Evolutionary conservation across 1,140 invertebrate species (phyloP).

Genomic region (Tetramorium parvispinum): DNA sequence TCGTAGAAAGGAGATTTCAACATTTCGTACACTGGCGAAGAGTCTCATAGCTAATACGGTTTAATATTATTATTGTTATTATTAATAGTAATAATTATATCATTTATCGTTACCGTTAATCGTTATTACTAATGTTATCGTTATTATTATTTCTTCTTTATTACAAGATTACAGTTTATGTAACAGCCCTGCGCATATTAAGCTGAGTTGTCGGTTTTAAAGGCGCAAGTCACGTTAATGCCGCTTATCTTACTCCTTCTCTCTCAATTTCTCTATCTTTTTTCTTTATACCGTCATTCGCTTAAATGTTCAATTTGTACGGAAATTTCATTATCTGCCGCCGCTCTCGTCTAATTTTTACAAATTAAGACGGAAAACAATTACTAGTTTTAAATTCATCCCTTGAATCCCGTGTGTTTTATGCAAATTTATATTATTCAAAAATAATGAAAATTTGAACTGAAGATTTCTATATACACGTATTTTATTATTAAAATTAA

Average conservation of each 20-base stretch:
- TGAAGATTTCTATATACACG: background rate
- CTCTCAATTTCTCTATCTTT: background rate
- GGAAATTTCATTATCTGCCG: slow-evolving; percentile 20
- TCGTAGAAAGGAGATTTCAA: slow-evolving; percentile 69
- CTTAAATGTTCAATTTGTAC: slow-evolving; percentile 43
- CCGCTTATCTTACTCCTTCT: slow-evolving; percentile 33
- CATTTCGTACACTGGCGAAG: slow-evolving; percentile 69
- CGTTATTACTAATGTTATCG: slow-evolving; percentile 59
- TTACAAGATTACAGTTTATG: slow-evolving; percentile 69
- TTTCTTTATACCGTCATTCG: background rate
- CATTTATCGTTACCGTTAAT: slow-evolving; percentile 59
- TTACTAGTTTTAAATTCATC: background rate
- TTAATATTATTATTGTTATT: slow-evolving; percentile 69
- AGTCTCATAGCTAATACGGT: slow-evolving; percentile 62
- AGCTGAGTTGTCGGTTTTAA: slow-evolving; percentile 66
- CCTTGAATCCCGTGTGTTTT: background rate
- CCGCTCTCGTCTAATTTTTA: slow-evolving; percentile 18
- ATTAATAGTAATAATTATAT: slow-evolving; percentile 60
- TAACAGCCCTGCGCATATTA: slow-evolving; percentile 67
- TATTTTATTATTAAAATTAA: background rate
- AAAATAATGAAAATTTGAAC: background rate
- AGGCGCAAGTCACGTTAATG: slow-evolving; percentile 69
- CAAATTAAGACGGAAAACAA: slow-evolving; percentile 18
- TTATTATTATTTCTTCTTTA: slow-evolving; percentile 62
- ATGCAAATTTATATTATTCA: background rate